Percentiles rank a stretch among this genome's conserved stretches.
Conservation (phyloP, 2,797 vertebrate genomes). For the Leptodactylus fallax region DNA sequence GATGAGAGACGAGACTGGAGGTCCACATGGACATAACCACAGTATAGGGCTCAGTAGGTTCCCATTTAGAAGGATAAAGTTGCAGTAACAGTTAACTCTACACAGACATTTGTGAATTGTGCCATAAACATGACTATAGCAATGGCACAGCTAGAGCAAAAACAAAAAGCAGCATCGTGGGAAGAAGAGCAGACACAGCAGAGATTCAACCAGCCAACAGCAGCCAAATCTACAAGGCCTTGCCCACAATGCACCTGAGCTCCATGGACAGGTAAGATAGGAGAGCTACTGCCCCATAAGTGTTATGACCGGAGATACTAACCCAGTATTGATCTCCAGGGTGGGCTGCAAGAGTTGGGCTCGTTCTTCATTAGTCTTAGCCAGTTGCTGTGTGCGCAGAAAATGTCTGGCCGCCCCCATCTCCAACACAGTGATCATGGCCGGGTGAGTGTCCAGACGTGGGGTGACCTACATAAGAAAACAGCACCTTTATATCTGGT, state of each 20-base stretch:
- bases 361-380: slow-evolving; percentile 87
- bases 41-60: too few relatives aligned
- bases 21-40: not conserved
- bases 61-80: too few relatives aligned
- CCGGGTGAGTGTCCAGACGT: slow-evolving; percentile 91
- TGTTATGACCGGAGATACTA: not conserved
- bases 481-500: not conserved
- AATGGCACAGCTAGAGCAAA: not conserved
- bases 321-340: slow-evolving; percentile 94
- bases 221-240: too few relatives aligned
- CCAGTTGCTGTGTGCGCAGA: slow-evolving; percentile 94
- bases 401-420: slow-evolving; percentile 98
- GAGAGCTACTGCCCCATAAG: not conserved
- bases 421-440: slow-evolving; percentile 97
- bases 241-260: too few relatives aligned
- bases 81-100: too few relatives aligned
- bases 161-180: not conserved
- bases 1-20: not conserved
- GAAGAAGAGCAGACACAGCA: too few relatives aligned
- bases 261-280: too few relatives aligned
- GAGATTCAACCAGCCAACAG: too few relatives aligned
- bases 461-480: slow-evolving; percentile 82
- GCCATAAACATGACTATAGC: not conserved
- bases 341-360: slow-evolving; percentile 96
- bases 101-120: not conserved